Evolutionary conservation across 2,888 invertebrate species (phyloP), one percentile per base, ranked within the genome.

Genomic region (Scrobipalpa costella): DNA sequence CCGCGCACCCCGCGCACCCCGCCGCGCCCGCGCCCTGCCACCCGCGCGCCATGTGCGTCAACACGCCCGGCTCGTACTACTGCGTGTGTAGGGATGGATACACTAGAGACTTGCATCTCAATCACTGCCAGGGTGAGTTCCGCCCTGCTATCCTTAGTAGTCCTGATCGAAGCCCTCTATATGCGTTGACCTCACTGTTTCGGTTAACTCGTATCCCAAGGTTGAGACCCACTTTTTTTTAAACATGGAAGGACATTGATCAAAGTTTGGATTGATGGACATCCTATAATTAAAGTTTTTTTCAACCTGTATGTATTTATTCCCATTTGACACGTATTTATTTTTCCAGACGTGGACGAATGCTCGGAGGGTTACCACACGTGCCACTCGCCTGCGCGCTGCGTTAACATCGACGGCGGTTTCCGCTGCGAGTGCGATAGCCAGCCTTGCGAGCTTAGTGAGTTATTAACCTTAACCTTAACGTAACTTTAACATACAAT

Each of bases 41-140:
- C 71, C 92, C 93, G 71, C 94, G 95, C 72, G 96, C 97, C 61
- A 92, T 93, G 63, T 97, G 97, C 88, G 94, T 96, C 85, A 97
- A 97, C 88, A 95, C 95, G 93, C 96, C 96, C 52, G 97, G 97
- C 72, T 97, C 96, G 94, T 97, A 96, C 90, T 95, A 96, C 85
- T 98, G 98, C 87, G 94, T 95, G 73, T 97, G 97, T 85, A 94
- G 94, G 71, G 93, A 94, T 64, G 97, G 97, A 5, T 97, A 95
- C 88, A 93, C 93, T 19, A 77, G 83, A 36, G 83, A 85, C 66
- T 93, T 93, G 66, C 92, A 92, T 58, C 92, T 92, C 9, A 83
- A 94, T 86, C 92, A 93, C 70, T 95, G 95, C 77, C 91, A 94
- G 90, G 94, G 94, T 94, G 83, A 7, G 38, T 57, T 34, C n/a